Percentiles rank a stretch among this genome's conserved stretches.
Evolutionary conservation across 2,888 invertebrate genomes (phyloP).

Genomic region (Cheilosia urbana): DNA sequence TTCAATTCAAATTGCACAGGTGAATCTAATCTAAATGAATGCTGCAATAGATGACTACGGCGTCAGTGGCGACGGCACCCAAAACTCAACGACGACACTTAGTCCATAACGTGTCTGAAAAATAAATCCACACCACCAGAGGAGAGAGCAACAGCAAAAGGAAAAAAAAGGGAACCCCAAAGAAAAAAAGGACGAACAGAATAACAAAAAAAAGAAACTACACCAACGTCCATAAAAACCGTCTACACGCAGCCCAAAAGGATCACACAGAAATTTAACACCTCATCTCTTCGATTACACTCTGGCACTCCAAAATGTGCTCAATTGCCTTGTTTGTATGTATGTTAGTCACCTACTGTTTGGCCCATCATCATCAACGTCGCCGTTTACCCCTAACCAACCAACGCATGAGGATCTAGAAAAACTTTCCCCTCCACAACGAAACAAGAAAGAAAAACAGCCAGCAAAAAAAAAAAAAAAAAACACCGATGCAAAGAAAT

Average conservation of each 20-base stretch:
- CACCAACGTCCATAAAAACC: constrained; percentile 73
- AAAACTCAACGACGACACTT: constrained; percentile 46
- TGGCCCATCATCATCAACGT: constrained; percentile 61
- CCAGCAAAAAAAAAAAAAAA: constrained; percentile 29
- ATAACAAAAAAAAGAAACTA: constrained; percentile 50
- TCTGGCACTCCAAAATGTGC: constrained; percentile 70
- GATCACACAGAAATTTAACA: constrained; percentile 75
- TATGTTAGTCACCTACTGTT: constrained; percentile 62
- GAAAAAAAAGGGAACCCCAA: constrained; percentile 19
- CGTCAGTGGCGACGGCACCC: constrained; percentile 30
- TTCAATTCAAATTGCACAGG: constrained; percentile 51
- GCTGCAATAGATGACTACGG: constrained; percentile 40
- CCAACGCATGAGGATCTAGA: constrained; percentile 33
- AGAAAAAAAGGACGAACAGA: constrained; percentile 10
- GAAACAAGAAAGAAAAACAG: constrained; percentile 46
- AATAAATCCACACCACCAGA: constrained; percentile 64
- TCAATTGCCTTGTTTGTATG: constrained; percentile 71
- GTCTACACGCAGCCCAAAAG: constrained; percentile 75
- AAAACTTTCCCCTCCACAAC: constrained; percentile 62
- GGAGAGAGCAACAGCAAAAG: constrained; percentile 46
- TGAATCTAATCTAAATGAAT: constrained; percentile 19
- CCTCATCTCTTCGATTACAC: constrained; percentile 76
- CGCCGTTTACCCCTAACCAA: constrained; percentile 17
- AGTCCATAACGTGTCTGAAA: constrained; percentile 68
- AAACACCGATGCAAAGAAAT: constrained; percentile 51